Evolutionary conservation across 1,140 invertebrate species (phyloP), one percentile per base, ranked within the genome.

Genomic region (Macrobrachium rosenbergii): DNA sequence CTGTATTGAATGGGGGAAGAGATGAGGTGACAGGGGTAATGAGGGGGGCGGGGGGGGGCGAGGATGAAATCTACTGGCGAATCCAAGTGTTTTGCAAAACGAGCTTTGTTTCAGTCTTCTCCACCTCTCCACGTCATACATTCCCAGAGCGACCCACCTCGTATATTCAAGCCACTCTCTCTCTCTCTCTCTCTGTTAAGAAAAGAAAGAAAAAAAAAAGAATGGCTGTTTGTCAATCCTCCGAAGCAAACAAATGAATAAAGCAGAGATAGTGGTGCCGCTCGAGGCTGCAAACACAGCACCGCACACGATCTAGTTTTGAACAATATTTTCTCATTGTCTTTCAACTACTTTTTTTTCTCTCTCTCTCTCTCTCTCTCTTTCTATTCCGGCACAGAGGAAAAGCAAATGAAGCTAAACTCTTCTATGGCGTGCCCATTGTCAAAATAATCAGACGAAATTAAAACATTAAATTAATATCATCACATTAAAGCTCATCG

Each of bases 181-280:
- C 28, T 37, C 28, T 37, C 28, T 37, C 28, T 37, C 28, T 37
- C 28, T 37, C 28, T 37, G 1, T 37, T 37, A 37, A 37, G 28
- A 37, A 37, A 37, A 37, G 3, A 37, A 37, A 37, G 3, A 37
- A 37, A 67, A 52, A 64, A 23, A n/a, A n/a, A 19, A 16, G 19
- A n/a, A 8, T n/a, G 19, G 45, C 45, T 85, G 73, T 85, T 79
- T 85, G 63, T 85, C 83, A 79, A 78, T 72, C 83, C 62, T 23
- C 58, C 14, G 76, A 69, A 85, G 79, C 83, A 85, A 85, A 85
- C 83, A 85, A 85, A 85, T 85, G 83, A 78, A 85, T 85, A 85
- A 85, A 78, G 72, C 83, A 85, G 60, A 85, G 72, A 76, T 63
- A 77, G 14, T 19, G 28, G 45, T 63, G 77, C 23, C 60, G 43